Evolutionary conservation across 2,113 vertebrate species (phyloP), one percentile per base, ranked within the genome.

Genomic region (Rhipidura dahli): DNA sequence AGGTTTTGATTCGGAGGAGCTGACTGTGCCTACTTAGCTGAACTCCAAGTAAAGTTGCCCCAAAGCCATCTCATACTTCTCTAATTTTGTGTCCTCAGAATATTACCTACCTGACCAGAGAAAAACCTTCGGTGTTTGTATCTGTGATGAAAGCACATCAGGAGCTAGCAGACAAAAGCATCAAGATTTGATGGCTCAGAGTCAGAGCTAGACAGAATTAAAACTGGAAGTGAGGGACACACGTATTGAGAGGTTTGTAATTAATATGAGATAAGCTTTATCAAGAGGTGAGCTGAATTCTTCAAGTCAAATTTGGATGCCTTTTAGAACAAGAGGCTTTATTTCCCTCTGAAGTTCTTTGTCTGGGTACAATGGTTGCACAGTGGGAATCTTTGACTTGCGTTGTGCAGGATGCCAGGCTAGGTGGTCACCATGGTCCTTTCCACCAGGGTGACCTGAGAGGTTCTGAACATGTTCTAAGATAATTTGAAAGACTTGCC

Each of bases 221-320:
- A 93, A 94, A 96, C 94, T 97, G 97, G 94, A 96, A 96, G n/a
- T 61, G 89, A 89, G 84, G 7, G 78, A 72, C 57, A 72, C 54
- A 56, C 0, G 1, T 93, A 94, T 90, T 77, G 91, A 92, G 87
- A 93, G 28, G 65, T 68, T 96, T 76, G 33, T 93, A 65, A 78
- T 88, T 87, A 42, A 63, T 76, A 50, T 57, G 76, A n/a, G 50
- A 35, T 96, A 91, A 87, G 33, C 37, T 87, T 77, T 87, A 64
- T 56, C 45, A 64, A 73, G 78, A 70, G 71, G 49, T 73, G 64
- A 93, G 22, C 51, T 86, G 71, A 90, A 72, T 86, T 94, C 49
- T 89, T 83, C 37, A 57, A 72, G 51, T 79, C 37, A 75, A 22
- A 53, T 89, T 72, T 79, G n/a, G 21, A 42, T 88, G 27, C 44